Base-by-base conservation (phyloP, 23 tunicate species). In the Botrylloides violaceus region DNA sequence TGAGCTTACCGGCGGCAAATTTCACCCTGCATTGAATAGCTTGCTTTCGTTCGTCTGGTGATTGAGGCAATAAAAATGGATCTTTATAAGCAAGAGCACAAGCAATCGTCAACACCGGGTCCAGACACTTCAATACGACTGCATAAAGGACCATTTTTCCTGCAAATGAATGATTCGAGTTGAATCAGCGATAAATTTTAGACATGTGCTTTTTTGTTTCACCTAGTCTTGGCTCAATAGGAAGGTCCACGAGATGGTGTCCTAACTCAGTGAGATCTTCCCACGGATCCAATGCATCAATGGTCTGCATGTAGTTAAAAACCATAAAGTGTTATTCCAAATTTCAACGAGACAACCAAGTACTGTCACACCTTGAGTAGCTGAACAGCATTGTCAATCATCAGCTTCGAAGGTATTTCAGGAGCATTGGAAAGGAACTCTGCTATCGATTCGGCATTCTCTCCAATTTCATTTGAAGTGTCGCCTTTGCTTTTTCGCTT, bases 181-280 rank as follows among this genome's bases (percentile, higher is more conserved):
- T n/a, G n/a, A n/a, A n/a, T n/a, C n/a, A n/a, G n/a, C n/a, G n/a
- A n/a, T n/a, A n/a, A n/a, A n/a, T n/a, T n/a, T n/a, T n/a, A n/a
- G n/a, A n/a, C n/a, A n/a, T n/a, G n/a, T n/a, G n/a, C 53, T 7
- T 7, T 15, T 6, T 26, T 63, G 4, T 47, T 49, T 68, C 23
- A 78, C 99, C 99, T n/a, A 94, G 76, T 48, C 95, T 59, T 2
- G 99, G 99, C 30, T 94, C 99, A 33, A 94, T 81, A 23, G 99
- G 99, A 20, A 94, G 66, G 47, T 94, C 99, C 33, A 94, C 85
- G 6, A 94, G 39, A 77, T 86, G 99, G 32, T 86, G 82, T 25
- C 99, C 99, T 4, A 94, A 79, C 34, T 81, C 95, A 7, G 99
- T 85, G 3, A 94, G 60, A 43, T 86, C 94, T 36, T 81, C 89